phyloP scores from a whole-genome alignment of 2,113 vertebrate genomes.

The Hystrix cristata region DNA sequence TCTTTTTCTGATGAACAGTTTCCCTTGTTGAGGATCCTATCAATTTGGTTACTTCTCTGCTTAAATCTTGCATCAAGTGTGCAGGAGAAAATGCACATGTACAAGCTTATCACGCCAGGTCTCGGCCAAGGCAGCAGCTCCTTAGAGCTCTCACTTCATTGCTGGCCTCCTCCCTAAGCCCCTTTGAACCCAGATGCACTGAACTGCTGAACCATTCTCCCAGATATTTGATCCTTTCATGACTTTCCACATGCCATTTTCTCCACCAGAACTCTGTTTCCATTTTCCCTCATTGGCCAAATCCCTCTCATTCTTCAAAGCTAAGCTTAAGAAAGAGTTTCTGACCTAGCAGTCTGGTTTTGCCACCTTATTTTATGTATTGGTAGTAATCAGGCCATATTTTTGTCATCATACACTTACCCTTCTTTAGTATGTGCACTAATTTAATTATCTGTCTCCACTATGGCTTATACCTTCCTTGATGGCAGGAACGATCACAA shows the following conservation, averaged over 20 bases:
- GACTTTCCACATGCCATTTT: neutral
- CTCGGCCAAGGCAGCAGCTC: neutral
- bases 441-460: neutral
- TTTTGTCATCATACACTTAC: neutral
- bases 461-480: neutral
- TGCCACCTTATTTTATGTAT: neutral
- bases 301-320: neutral
- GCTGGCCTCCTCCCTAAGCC: neutral
- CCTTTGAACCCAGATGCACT: neutral
- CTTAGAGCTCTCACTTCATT: accelerated
- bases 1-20: neutral
- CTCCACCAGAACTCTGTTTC: neutral
- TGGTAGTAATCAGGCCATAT: neutral
- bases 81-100: neutral
- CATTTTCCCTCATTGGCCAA: neutral
- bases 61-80: neutral
- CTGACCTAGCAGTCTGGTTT: neutral
- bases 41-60: neutral
- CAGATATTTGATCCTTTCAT: accelerated
- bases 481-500: neutral
- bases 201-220: neutral
- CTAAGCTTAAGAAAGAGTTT: neutral
- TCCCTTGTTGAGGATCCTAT: neutral
- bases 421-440: neutral
- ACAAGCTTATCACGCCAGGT: accelerated